These are phyloP conservation scores for Etheostoma nigrum DNA, from an alignment of 2,797 vertebrate species.

Conservation along the genomic window DNA sequence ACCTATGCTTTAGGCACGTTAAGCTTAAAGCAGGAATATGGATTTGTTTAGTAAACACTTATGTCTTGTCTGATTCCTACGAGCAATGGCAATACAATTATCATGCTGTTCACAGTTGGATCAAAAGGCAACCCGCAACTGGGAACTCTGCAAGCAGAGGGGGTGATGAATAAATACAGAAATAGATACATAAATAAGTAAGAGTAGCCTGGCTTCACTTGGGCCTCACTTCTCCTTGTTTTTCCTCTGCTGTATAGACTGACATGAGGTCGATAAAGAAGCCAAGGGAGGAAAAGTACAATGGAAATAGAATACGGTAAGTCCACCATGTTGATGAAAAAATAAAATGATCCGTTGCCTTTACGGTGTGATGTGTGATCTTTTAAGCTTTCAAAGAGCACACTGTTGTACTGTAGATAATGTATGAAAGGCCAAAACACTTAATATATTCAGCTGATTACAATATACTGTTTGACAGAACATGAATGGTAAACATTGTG, in stretches of 20 bases:
- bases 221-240: conserved; percentile 65
- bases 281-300: conserved; percentile 61
- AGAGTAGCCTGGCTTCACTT: conserved; percentile 61
- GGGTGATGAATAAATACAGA: conserved; percentile 82
- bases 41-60: conserved; percentile 35
- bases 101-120: conserved; percentile 73
- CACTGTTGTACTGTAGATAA: neutral
- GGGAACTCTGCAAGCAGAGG: conserved; percentile 61
- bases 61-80: conserved; percentile 47
- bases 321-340: conserved; percentile 43
- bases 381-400: conserved; percentile 9
- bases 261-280: conserved; percentile 76
- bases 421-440: conserved; percentile 5
- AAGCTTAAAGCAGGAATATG: conserved; percentile 38
- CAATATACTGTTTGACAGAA: neutral
- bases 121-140: conserved; percentile 61
- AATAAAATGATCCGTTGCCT: neutral
- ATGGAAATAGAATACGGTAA: conserved; percentile 59
- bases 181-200: conserved; percentile 85
- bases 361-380: conserved; percentile 1
- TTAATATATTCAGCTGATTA: conserved; percentile 27
- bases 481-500: conserved; percentile 28
- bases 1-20: conserved; percentile 5
- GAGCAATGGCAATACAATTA: conserved; percentile 56
- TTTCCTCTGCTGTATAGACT: conserved; percentile 64